A percentile compares a stretch with the other conserved stretches of the same genome.
These are phyloP conservation scores for Caenorhabditis angaria DNA, from an alignment of 2,888 invertebrate genomes.

Conservation along the genomic window DNA sequence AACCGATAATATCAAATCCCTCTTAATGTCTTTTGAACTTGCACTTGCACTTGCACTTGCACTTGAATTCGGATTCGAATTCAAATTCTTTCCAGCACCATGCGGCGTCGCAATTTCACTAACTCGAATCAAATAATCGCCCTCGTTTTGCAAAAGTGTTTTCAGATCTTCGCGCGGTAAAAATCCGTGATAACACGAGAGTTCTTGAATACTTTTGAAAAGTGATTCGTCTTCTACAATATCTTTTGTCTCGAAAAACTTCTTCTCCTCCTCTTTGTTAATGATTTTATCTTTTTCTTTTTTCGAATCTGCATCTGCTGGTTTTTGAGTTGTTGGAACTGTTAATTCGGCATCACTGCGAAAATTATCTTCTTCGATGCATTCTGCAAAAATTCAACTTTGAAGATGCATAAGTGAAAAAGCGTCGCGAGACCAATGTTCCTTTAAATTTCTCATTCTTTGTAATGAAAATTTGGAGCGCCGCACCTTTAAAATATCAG, in stretches of 20 bases:
- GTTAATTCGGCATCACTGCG: too few relatives aligned
- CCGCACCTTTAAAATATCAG: too few relatives aligned
- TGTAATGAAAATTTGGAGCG: too few relatives aligned
- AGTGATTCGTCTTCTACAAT: constrained; percentile 2
- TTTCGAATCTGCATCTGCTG: background rate
- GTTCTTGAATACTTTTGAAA: background rate
- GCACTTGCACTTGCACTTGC: too few relatives aligned
- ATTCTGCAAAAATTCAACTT: too few relatives aligned
- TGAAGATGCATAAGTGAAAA: too few relatives aligned
- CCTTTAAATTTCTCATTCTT: too few relatives aligned
- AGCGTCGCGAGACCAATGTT: too few relatives aligned
- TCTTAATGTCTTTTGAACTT: background rate
- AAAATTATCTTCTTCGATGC: too few relatives aligned
- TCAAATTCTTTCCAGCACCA: too few relatives aligned
- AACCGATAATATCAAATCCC: background rate
- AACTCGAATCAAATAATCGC: constrained; percentile 30
- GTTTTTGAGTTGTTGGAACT: too few relatives aligned
- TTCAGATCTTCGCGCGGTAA: constrained; percentile 28
- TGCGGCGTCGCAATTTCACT: constrained; percentile 15
- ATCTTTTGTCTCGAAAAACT: background rate
- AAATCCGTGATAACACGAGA: constrained; percentile 31
- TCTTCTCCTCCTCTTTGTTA: background rate
- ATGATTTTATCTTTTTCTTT: background rate
- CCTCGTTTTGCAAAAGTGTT: constrained; percentile 14
- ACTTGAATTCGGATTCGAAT: too few relatives aligned